These are phyloP conservation scores for Helogale parvula DNA, from an alignment of 2,113 vertebrate genomes.

Conservation along the genomic window DNA sequence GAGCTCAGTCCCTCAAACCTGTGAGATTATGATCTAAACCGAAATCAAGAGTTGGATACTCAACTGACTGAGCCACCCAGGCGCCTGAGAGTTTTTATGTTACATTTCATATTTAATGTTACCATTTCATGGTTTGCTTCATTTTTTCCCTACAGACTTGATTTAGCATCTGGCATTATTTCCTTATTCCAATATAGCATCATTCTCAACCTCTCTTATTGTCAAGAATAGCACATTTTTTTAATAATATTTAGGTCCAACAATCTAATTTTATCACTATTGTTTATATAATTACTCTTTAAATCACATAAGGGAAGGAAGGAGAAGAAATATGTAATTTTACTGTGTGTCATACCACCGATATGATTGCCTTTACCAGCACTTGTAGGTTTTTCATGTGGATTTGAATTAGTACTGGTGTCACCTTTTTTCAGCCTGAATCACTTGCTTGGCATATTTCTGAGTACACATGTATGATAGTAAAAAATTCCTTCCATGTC, in stretches of 20 bases:
- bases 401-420: neutral
- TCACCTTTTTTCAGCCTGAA: neutral
- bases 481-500: neutral
- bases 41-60: too few relatives aligned
- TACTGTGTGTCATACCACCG: neutral
- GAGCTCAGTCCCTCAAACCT: too few relatives aligned
- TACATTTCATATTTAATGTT: neutral
- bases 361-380: neutral
- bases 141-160: too few relatives aligned
- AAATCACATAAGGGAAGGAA: neutral
- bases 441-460: neutral
- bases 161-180: neutral
- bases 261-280: neutral
- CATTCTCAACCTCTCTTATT: neutral
- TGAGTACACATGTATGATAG: neutral
- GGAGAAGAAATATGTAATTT: neutral
- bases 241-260: neutral
- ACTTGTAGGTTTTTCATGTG: neutral
- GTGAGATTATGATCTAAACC: too few relatives aligned
- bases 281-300: neutral
- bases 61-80: too few relatives aligned
- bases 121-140: neutral
- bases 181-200: neutral
- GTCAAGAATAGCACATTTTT: neutral
- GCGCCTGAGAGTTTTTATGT: neutral